A percentile compares a stretch with the other conserved stretches of the same genome.
These are phyloP conservation scores for Tolmerus cingulatus DNA, from an alignment of 2,888 invertebrate genomes.

Conservation along the genomic window DNA sequence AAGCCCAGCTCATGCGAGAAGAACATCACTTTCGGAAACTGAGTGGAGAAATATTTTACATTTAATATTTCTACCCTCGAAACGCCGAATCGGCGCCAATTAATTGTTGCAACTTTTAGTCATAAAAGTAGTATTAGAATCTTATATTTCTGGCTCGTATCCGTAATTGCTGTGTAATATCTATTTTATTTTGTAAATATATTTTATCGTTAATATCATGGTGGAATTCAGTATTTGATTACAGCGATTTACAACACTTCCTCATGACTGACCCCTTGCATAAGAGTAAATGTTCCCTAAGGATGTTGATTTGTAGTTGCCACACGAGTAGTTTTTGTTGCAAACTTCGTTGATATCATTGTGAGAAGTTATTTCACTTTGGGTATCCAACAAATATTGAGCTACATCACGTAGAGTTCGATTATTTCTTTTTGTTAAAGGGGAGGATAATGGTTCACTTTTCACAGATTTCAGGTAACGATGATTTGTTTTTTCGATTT, in stretches of 20 bases:
- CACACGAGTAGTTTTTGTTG: background rate
- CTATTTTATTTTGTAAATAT: slow-evolving; percentile 28
- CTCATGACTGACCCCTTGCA: background rate
- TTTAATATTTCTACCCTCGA: background rate
- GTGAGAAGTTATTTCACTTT: slow-evolving; percentile 34
- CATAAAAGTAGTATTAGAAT: slow-evolving; percentile 16
- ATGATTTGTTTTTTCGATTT: background rate
- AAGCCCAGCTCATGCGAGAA: slow-evolving; percentile 55
- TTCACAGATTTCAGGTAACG: background rate
- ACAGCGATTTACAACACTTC: background rate
- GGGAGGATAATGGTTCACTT: background rate
- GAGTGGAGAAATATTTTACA: slow-evolving; percentile 24
- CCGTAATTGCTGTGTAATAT: background rate
- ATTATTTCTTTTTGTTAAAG: slow-evolving; percentile 3
- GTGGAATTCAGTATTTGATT: background rate
- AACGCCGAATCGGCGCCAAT: background rate
- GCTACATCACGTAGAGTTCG: slow-evolving; percentile 26
- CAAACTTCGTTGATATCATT: background rate
- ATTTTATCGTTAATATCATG: slow-evolving; percentile 25
- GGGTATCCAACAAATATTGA: slow-evolving; percentile 41
- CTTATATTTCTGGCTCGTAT: background rate
- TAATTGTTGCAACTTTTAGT: slow-evolving; percentile 17
- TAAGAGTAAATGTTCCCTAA: background rate
- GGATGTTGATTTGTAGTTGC: background rate
- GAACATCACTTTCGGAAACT: slow-evolving; percentile 61